A percentile compares a stretch with the other conserved stretches of the same genome.
phyloP scores from a whole-genome alignment of 2,888 invertebrate genomes.

The Arrhopalites spinosus region DNA sequence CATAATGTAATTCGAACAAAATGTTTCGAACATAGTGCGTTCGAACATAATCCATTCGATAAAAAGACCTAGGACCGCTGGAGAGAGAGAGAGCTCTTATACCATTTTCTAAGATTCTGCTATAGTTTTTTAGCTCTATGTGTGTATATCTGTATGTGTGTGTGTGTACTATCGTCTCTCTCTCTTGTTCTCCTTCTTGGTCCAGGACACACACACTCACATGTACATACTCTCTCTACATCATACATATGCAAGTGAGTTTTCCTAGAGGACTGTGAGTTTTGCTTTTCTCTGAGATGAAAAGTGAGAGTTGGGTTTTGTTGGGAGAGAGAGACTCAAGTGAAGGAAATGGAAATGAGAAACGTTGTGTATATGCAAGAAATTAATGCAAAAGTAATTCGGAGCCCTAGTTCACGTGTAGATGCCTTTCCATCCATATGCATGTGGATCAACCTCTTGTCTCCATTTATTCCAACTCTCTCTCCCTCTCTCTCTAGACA shows the following conservation, averaged over 20 bases:
- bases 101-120: background rate
- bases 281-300: constrained; percentile 32
- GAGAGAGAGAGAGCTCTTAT: background rate
- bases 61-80: no score
- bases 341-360: constrained; percentile 47
- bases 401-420: constrained; percentile 37
- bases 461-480: constrained; percentile 24
- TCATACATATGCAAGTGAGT: constrained; percentile 39
- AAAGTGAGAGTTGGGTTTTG: constrained; percentile 37
- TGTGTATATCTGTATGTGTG: background rate
- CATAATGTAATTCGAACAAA: no score
- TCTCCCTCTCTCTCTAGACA: background rate
- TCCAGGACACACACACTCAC: constrained; percentile 13
- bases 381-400: constrained; percentile 55
- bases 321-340: constrained; percentile 28
- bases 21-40: no score
- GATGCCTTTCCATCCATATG: constrained; percentile 34
- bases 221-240: constrained; percentile 26
- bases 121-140: background rate
- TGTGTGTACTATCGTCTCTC: background rate
- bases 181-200: background rate
- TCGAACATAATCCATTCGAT: no score
- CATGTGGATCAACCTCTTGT: constrained; percentile 26
- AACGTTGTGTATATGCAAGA: constrained; percentile 45
- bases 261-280: constrained; percentile 32